Evolutionary conservation across 2,113 vertebrate species (phyloP), one percentile per base, ranked within the genome.

Genomic region (Todiramphus saurophagus): DNA sequence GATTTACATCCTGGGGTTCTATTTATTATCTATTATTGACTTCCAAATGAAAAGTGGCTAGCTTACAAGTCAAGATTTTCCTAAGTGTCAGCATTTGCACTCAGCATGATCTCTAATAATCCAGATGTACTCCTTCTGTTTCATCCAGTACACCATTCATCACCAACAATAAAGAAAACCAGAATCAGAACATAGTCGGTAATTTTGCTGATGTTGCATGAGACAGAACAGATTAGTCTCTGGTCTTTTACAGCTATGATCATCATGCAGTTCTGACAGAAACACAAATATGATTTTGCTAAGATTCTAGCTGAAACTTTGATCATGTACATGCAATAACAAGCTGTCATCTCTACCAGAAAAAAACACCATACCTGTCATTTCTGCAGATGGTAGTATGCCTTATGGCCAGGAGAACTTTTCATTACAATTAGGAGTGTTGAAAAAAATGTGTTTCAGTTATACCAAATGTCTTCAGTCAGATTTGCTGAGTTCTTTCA

Each of bases 91-190:
- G 95, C 93, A 86, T 73, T 88, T 35, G 46, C 64, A 39, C 59
- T 77, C 93, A 95, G 85, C 88, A 53, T 39, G 82, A 21, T 70
- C 80, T 43, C 82, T 80, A 59, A 80, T 70, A 93, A 93, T 95
- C 82, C 94, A 96, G 94, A 88, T 94, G 92, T 55, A 90, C 67
- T 90, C 85, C 94, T 95, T 60, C 90, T 90, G 75, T 83, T 96
- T 81, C 92, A 92, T 50, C 67, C 72, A 90, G 50, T 15, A 70
- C 59, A 80, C 92, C 92, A 92, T 96, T 93, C 93, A 96, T 96
- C 92, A 90, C 53, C 78, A 95, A 50, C 75, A 86, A 88, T 33
- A 86, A 69, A 73, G 72, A 91, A 91, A 80, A 43, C 46, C 64
- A 77, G 72, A 83, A 86, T 67, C 59, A 77, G 79, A 90, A 70